phyloP scores from a whole-genome alignment of 1,140 invertebrate species.

The Acromyrmex echinatior region DNA sequence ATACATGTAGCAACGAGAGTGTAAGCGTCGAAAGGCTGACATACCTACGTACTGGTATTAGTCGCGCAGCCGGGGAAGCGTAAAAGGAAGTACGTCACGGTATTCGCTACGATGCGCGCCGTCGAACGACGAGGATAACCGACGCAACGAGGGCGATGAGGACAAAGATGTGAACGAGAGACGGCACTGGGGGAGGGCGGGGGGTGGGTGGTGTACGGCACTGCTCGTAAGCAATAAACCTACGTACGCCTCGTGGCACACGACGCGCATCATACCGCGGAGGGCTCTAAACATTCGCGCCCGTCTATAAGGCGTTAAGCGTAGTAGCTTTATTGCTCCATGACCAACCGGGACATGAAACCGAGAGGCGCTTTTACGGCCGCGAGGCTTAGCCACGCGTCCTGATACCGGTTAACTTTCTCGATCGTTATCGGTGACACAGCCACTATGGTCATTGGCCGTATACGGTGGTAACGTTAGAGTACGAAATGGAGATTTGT shows the following conservation, averaged over 20 bases:
- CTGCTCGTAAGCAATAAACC: slow-evolving; percentile 73
- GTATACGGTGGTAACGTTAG: background rate
- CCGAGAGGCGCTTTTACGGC: slow-evolving; percentile 65
- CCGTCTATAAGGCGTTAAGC: slow-evolving; percentile 74
- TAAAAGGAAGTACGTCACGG: slow-evolving; percentile 47
- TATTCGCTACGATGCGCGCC: background rate
- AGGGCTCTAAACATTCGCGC: slow-evolving; percentile 72
- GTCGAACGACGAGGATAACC: slow-evolving; percentile 55
- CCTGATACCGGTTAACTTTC: slow-evolving; percentile 74
- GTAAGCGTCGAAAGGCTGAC: slow-evolving; percentile 10
- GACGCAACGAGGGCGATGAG: slow-evolving; percentile 35
- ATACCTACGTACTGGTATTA: slow-evolving; percentile 17
- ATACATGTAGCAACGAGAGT: slow-evolving; percentile 6
- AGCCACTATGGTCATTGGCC: slow-evolving; percentile 52
- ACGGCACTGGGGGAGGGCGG: background rate
- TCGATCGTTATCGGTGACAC: slow-evolving; percentile 68
- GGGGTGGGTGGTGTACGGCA: too few species aligned
- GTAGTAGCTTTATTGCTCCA: slow-evolving; percentile 68
- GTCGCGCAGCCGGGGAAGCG: slow-evolving; percentile 22
- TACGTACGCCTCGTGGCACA: slow-evolving; percentile 61
- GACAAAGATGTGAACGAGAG: background rate
- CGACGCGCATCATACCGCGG: slow-evolving; percentile 62
- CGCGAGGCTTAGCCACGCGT: slow-evolving; percentile 64
- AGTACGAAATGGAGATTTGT: slow-evolving; percentile 54
- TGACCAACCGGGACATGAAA: slow-evolving; percentile 61